Evolutionary conservation across 2,113 vertebrate species (phyloP).

Genomic region (Carassius carassius): DNA sequence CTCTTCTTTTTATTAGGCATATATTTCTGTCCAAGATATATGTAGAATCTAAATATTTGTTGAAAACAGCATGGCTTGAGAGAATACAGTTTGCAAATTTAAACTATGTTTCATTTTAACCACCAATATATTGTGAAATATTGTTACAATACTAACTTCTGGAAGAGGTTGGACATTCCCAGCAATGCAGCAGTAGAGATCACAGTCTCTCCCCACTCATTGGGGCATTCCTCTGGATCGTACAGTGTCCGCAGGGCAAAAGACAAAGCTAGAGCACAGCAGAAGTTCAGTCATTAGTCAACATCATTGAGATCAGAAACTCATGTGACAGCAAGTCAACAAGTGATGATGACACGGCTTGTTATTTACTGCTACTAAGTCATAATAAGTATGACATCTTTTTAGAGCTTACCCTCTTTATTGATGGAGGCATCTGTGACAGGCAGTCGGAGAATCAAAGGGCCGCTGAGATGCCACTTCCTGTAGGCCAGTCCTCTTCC

Average conservation of each 20-base stretch:
- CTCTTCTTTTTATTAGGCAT: too few relatives aligned
- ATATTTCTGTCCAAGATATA: background rate
- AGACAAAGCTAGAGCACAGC: slow-evolving; percentile 64
- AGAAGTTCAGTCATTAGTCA: background rate
- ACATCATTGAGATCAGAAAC: slow-evolving; percentile 1
- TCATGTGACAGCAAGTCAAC: slow-evolving; percentile 4
- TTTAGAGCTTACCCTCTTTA: slow-evolving; percentile 51
- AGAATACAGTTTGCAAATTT: too few relatives aligned
- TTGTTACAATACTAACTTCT: slow-evolving; percentile 62
- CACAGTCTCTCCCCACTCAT: slow-evolving; percentile 58
- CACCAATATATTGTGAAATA: too few relatives aligned
- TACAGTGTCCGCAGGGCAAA: slow-evolving; percentile 68
- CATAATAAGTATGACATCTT: background rate
- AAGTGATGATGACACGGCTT: background rate
- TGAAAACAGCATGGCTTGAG: too few relatives aligned
- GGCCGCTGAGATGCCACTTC: background rate
- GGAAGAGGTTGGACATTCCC: slow-evolving; percentile 61
- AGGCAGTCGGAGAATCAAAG: slow-evolving; percentile 44
- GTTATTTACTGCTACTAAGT: background rate
- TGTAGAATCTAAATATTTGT: background rate
- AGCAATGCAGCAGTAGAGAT: slow-evolving; percentile 66
- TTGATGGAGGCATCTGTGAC: slow-evolving; percentile 51
- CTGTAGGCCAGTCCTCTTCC: slow-evolving; percentile 6
- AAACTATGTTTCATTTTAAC: too few relatives aligned
- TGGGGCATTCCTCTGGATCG: slow-evolving; percentile 48